Conservation (phyloP, 1,140 invertebrate genomes). For the Papilio aristodemus region DNA sequence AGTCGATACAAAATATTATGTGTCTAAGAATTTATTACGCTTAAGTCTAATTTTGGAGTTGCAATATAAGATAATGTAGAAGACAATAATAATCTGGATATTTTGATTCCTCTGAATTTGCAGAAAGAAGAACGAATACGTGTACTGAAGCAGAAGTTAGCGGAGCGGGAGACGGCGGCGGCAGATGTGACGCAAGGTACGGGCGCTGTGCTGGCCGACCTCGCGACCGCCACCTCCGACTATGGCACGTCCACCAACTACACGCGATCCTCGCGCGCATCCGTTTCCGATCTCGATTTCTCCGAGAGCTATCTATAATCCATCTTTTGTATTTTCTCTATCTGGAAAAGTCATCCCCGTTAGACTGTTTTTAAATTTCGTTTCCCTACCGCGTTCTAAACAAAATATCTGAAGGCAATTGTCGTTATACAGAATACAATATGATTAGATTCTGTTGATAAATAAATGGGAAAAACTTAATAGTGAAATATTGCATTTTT, state of each 20-base stretch:
- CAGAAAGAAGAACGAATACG: conserved; percentile 95
- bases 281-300: conserved; percentile 91
- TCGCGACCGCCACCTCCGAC: conserved; percentile 88
- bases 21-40: no score
- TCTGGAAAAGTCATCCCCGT: not conserved
- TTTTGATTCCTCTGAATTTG: conserved; percentile 40
- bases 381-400: no score
- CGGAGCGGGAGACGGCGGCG: conserved; percentile 85
- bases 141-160: conserved; percentile 87
- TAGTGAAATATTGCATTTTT: no score
- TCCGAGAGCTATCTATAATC: conserved; percentile 92
- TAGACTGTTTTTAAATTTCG: not conserved
- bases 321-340: not conserved
- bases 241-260: conserved; percentile 84
- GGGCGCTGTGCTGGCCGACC: conserved; percentile 83
- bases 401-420: no score
- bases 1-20: no score
- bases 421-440: no score
- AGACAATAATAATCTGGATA: not conserved
- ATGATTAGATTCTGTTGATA: no score
- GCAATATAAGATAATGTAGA: not conserved
- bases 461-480: no score
- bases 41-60: not conserved
- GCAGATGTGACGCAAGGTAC: conserved; percentile 77
- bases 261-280: conserved; percentile 88